A percentile compares a stretch with the other conserved stretches of the same genome.
phyloP scores from a whole-genome alignment of 2,113 vertebrate species.

The Hoplias malabaricus region DNA sequence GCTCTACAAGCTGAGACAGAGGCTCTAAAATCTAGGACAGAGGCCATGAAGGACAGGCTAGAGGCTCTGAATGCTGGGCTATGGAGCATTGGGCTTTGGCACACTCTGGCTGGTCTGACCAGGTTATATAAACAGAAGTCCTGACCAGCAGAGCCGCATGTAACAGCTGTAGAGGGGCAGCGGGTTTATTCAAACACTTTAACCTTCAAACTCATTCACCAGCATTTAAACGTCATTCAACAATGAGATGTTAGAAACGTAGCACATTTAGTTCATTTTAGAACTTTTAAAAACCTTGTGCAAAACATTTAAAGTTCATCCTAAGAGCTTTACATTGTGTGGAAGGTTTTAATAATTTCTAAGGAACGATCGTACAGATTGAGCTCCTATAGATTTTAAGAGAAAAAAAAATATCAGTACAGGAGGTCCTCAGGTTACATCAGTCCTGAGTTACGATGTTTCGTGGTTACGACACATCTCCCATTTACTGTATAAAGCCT shows the following conservation, averaged over 20 bases:
- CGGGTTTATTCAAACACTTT: not conserved
- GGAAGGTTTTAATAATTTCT: no score
- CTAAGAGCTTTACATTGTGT: no score
- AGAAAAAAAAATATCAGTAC: not conserved
- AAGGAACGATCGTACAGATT: no score
- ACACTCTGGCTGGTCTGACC: slow-evolving; percentile 11
- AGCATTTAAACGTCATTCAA: not conserved
- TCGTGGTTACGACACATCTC: no score
- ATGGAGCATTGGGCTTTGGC: not conserved
- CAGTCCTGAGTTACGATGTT: no score
- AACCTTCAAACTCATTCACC: not conserved
- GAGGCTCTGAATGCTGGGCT: not conserved
- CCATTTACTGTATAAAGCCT: no score
- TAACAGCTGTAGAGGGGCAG: not conserved
- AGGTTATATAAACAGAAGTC: slow-evolving; percentile 33
- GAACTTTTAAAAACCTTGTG: no score
- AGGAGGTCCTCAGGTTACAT: not conserved
- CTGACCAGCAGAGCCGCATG: slow-evolving; percentile 2
- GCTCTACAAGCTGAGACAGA: not conserved
- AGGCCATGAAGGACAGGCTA: not conserved
- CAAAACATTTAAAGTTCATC: no score
- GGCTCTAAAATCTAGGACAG: not conserved
- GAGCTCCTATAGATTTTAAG: no score
- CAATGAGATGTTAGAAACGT: no score
- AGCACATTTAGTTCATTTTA: no score